Base-by-base conservation (phyloP, 1,140 invertebrate genomes). In the Drosophila punjabiensis region DNA sequence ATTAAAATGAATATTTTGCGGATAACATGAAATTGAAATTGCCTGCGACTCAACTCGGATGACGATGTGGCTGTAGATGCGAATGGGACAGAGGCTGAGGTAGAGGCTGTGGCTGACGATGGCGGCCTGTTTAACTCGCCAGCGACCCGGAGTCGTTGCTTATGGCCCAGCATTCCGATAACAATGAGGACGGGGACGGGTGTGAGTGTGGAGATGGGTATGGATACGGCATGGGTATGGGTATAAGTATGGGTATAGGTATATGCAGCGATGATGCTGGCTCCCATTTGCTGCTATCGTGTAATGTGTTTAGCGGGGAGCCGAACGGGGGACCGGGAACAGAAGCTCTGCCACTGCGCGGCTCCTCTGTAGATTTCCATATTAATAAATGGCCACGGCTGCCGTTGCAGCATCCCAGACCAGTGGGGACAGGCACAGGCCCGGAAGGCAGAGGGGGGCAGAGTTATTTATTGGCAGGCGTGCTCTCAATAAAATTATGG, bases 21-120 rank as follows among this genome's bases (percentile, higher is more conserved):
- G 90, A 92, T 92, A 92, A 92, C 90, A 92, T 90, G 90, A 83
- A 92, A 82, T 92, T 83, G 82, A 92, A 92, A 90, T 87, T 92
- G 81, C 85, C 77, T 81, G 84, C 88, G 81, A 77, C 66, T 76
- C 74, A 63, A 65, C 66, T 59, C 55, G 62, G 47, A 63, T 55
- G 81, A 47, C 76, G 43, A 56, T 73, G 67, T 55, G 64, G 56
- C 30, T 58, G 55, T 28, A 39, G 55, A 58, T 58, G 55, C 35
- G 55, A 41, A 58, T 58, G 55, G 20, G 20, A 5, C 16, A 18
- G 50, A 6, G 50, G 16, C 16, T 1, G 50, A 24, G 24, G 24
- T 3, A 24, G 24, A 33, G 52, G n/a, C 32, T 28, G 55, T 24
- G 35, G 56, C 61, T 62, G 64, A 62, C 55, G 67, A 75, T 68